Conservation (phyloP, 2,888 invertebrate genomes). For the Acanthosepion lycidas region DNA sequence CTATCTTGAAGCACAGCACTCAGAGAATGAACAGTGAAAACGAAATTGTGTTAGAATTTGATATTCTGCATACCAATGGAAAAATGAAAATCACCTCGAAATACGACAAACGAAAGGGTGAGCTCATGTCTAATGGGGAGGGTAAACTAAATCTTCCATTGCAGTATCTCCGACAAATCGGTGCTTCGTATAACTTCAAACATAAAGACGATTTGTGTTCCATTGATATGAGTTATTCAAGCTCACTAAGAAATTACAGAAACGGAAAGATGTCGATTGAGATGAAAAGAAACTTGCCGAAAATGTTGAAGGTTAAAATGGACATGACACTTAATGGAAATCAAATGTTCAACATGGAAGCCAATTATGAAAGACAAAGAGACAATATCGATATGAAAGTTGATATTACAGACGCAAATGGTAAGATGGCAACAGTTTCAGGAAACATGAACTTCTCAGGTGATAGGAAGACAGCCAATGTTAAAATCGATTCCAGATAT, state of each 20-base stretch:
- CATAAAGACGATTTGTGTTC: neutral
- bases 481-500: neutral
- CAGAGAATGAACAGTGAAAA: neutral
- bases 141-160: neutral
- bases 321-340: neutral
- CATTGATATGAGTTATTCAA: neutral
- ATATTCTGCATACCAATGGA: neutral
- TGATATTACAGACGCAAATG: neutral
- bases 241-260: neutral
- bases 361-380: neutral
- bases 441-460: neutral
- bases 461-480: slow-evolving; percentile 8
- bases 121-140: neutral
- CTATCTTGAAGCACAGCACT: neutral
- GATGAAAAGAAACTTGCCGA: neutral
- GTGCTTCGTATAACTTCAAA: slow-evolving; percentile 37
- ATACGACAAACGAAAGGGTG: neutral
- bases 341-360: neutral
- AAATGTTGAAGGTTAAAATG: neutral
- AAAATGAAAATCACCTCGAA: neutral
- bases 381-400: slow-evolving; percentile 33
- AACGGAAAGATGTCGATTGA: neutral
- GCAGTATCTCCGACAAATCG: neutral
- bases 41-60: neutral
- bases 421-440: neutral